phyloP scores from a whole-genome alignment of 2,888 invertebrate species.

The Cheiracanthium punctorium region DNA sequence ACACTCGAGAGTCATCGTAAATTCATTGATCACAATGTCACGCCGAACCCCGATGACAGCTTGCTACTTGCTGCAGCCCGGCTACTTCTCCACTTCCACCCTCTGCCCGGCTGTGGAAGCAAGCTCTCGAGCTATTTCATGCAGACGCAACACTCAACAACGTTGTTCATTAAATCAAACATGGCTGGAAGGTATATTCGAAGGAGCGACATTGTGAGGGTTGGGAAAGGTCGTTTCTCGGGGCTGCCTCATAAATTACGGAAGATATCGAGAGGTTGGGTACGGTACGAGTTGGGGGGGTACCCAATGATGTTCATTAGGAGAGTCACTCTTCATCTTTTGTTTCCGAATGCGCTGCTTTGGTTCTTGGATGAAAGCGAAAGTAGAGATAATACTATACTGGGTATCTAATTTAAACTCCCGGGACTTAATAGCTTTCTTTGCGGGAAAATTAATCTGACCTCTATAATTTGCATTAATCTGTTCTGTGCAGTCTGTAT shows the following conservation, averaged over 20 bases:
- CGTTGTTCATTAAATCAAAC: conserved; percentile 23
- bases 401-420: too few relatives aligned
- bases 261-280: conserved; percentile 11
- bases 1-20: conserved; percentile 8
- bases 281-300: neutral
- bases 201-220: neutral
- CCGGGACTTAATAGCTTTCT: too few relatives aligned
- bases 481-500: too few relatives aligned
- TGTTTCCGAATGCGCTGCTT: neutral
- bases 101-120: too few relatives aligned
- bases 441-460: too few relatives aligned
- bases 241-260: conserved; percentile 10
- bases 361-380: too few relatives aligned
- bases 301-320: neutral
- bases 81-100: neutral
- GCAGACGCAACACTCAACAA: neutral
- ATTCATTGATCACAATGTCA: conserved; percentile 30
- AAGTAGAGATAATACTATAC: too few relatives aligned
- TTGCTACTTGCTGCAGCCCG: neutral
- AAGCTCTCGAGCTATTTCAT: neutral
- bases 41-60: conserved; percentile 8
- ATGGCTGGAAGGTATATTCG: neutral
- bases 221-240: neutral
- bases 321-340: neutral
- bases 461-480: too few relatives aligned